Conservation (phyloP, 2,888 invertebrate genomes). For the Cataglyphis cursor region DNA sequence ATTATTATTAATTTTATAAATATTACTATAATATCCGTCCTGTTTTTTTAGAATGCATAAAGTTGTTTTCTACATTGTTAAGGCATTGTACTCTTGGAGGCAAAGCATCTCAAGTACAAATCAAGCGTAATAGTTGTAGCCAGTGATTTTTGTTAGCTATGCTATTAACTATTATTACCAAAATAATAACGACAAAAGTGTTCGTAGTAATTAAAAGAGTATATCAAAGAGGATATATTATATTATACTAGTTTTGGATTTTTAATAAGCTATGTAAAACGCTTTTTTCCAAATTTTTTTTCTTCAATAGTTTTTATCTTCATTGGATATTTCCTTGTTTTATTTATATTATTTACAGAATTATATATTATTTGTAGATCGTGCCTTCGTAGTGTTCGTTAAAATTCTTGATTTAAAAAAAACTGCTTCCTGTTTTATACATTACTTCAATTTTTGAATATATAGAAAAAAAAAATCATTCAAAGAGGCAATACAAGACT, state of each 20-base stretch:
- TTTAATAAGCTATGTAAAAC: constrained; percentile 12
- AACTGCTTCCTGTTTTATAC: background rate
- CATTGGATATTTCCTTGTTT: constrained; percentile 12
- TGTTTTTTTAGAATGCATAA: constrained; percentile 38
- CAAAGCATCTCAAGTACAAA: constrained; percentile 73
- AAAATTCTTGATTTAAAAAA: constrained; percentile 32
- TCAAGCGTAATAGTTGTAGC: constrained; percentile 52
- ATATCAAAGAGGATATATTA: constrained; percentile 14
- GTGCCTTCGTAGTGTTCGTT: constrained; percentile 54
- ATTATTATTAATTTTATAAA: constrained; percentile 40
- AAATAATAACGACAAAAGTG: constrained; percentile 47
- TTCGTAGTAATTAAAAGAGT: constrained; percentile 43
- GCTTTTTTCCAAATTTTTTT: background rate
- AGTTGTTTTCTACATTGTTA: constrained; percentile 38
- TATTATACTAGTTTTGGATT: background rate
- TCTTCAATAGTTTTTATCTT: background rate
- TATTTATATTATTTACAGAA: background rate
- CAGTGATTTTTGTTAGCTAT: constrained; percentile 16
- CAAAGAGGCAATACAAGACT: constrained; percentile 18
- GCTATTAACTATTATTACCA: constrained; percentile 49
- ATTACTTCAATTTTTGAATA: background rate
- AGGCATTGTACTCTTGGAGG: constrained; percentile 65
- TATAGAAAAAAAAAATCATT: background rate
- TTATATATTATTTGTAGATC: constrained; percentile 37
- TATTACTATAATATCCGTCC: constrained; percentile 42